phyloP scores from a whole-genome alignment of 2,888 invertebrate genomes.

The Lithophane socia region DNA sequence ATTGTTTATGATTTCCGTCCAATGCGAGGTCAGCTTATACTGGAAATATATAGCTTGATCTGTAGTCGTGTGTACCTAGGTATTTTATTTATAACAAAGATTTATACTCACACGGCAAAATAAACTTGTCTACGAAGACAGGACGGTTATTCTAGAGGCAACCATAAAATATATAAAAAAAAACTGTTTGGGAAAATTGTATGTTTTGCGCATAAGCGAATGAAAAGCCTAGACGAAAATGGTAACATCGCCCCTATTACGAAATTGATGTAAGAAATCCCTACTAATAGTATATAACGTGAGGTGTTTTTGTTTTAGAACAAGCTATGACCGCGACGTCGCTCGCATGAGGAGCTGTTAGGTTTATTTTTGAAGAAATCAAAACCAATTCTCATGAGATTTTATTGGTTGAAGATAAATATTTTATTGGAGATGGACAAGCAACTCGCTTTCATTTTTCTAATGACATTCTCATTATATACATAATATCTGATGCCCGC shows the following conservation, averaged over 20 bases:
- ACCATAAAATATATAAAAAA: neutral
- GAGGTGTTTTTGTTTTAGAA: neutral
- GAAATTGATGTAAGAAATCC: constrained; percentile 10
- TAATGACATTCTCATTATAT: no score
- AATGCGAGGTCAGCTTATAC: no score
- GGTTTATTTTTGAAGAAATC: no score
- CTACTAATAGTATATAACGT: neutral
- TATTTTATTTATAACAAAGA: no score
- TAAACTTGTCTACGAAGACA: constrained; percentile 2
- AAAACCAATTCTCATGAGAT: neutral
- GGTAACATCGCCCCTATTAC: neutral
- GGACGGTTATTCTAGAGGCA: constrained; percentile 1
- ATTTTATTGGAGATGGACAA: neutral
- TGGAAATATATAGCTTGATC: no score
- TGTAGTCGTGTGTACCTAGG: no score
- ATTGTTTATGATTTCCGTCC: no score
- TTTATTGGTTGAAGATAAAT: neutral
- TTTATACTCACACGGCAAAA: no score
- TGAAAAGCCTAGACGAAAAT: constrained; percentile 10
- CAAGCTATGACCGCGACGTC: neutral
- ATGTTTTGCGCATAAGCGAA: constrained; percentile 13
- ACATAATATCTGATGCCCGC: no score
- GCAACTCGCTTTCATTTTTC: neutral
- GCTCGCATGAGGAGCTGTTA: neutral
- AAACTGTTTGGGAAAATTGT: neutral